Percentiles rank a stretch among this genome's conserved stretches.
Conservation (phyloP, 2,888 invertebrate species). For the Danaus chrysippus region DNA sequence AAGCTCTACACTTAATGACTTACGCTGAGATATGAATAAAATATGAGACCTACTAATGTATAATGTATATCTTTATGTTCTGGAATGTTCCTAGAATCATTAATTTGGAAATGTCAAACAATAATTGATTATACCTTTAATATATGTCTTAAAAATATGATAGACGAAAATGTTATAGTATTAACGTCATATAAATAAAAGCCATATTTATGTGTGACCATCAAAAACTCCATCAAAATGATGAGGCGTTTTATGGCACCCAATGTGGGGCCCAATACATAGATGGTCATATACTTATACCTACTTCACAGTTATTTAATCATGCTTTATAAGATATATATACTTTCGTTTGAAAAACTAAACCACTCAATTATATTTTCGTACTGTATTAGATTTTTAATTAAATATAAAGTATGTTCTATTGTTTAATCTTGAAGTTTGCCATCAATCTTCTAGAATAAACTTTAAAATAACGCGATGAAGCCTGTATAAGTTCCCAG, state of each 20-base stretch:
- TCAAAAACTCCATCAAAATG: conserved; percentile 52
- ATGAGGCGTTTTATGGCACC: conserved; percentile 49
- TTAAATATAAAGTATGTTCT: too few species aligned
- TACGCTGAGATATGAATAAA: conserved; percentile 14
- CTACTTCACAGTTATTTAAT: conserved; percentile 31
- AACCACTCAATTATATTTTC: too few species aligned
- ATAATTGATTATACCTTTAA: too few species aligned
- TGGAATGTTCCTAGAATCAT: background rate
- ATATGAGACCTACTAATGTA: conserved; percentile 6
- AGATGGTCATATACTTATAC: conserved; percentile 50
- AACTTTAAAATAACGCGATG: background rate
- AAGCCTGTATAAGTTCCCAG: background rate
- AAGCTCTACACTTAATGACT: conserved; percentile 19
- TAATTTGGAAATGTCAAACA: background rate
- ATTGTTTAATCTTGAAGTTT: background rate
- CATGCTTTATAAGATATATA: background rate
- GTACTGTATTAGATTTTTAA: too few species aligned
- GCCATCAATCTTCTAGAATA: background rate
- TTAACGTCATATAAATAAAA: background rate
- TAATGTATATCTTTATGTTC: conserved; percentile 2
- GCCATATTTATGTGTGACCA: conserved; percentile 49
- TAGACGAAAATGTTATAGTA: too few species aligned
- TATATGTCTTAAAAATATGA: too few species aligned
- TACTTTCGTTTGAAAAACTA: too few species aligned
- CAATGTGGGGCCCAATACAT: conserved; percentile 49